Base-by-base conservation (phyloP, 2,797 vertebrate genomes). In the Furcifer pardalis region DNA sequence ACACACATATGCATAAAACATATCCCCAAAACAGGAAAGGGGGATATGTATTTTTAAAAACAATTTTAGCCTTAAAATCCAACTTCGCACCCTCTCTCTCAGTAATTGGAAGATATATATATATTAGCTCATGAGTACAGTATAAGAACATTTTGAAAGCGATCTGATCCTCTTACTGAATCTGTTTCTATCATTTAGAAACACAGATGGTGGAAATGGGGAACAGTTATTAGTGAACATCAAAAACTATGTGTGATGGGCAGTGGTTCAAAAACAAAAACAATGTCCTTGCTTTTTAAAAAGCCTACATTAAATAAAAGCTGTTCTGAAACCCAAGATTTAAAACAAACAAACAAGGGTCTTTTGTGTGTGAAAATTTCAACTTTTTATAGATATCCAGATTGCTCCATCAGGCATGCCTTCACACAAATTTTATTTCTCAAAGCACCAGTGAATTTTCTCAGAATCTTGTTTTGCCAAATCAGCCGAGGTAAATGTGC, bases 1-100 rank as follows among this genome's bases (percentile, higher is more conserved):
- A n/a, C n/a, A n/a, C n/a, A n/a, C n/a, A n/a, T n/a, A n/a, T n/a
- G n/a, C n/a, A n/a, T n/a, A n/a, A n/a, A n/a, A 82, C 84, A 56
- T 63, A 56, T 19, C 35, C 49, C 75, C 89, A 92, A 91, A 89
- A 77, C 81, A 81, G 88, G 88, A 92, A n/a, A 93, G 75, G 86
- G 81, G 91, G 89, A 79, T 4, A 44, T n/a, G 66, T 42, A 68
- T 13, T 37, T 79, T 71, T 86, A 91, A n/a, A n/a, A n/a, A 86
- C 84, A 82, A 89, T 60, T 68, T 87, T 86, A 85, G 90, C 59
- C 60, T 79, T 85, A 46, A 79, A 86, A 59, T 86, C 86, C 75
- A 93, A 56, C 72, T 69, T 42, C 81, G 74, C 86, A 80, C 77
- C 86, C 59, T 19, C 2, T 30, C 2, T 87, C 81, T 88, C 82